These are phyloP conservation scores for Dasysyrphus tricinctus DNA, from an alignment of 2,888 invertebrate species.

Conservation along the genomic window DNA sequence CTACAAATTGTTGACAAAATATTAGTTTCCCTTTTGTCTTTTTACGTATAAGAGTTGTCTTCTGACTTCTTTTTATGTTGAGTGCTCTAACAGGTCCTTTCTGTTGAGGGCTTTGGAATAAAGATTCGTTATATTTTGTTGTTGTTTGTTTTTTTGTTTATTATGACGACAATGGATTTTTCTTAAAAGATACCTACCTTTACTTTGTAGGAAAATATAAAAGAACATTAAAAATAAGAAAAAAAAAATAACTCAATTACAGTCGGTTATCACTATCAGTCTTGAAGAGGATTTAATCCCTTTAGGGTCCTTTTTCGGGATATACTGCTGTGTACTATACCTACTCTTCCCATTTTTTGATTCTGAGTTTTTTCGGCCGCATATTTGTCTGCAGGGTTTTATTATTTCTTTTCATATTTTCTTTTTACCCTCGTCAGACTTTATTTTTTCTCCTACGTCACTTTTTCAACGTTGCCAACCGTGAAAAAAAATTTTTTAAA, in stretches of 20 bases:
- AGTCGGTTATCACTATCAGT: constrained; percentile 56
- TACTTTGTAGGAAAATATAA: constrained; percentile 4
- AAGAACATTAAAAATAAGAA: constrained; percentile 31
- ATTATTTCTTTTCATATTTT: not conserved
- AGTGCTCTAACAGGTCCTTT: constrained; percentile 55
- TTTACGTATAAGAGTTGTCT: constrained; percentile 49
- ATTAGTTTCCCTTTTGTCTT: constrained; percentile 59
- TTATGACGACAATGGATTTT: constrained; percentile 51
- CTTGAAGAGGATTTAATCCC: constrained; percentile 59
- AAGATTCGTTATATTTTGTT: not conserved
- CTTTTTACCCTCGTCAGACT: constrained; percentile 9
- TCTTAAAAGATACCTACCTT: constrained; percentile 33
- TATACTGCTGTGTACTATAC: not conserved
- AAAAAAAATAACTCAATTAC: constrained; percentile 70
- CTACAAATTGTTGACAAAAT: constrained; percentile 75
- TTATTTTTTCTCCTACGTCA: not conserved
- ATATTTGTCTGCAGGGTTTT: constrained; percentile 17
- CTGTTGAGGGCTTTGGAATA: constrained; percentile 29
- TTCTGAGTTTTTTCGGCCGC: constrained; percentile 24
- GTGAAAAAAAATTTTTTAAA: constrained; percentile 8
- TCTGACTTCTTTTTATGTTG: constrained; percentile 54
- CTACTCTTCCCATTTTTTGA: not conserved
- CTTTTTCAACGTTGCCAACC: constrained; percentile 20
- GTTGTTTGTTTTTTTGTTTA: constrained; percentile 10
- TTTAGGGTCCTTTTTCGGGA: constrained; percentile 45